Evolutionary conservation across 2,113 vertebrate genomes (phyloP).

Genomic region (Colaptes auratus): DNA sequence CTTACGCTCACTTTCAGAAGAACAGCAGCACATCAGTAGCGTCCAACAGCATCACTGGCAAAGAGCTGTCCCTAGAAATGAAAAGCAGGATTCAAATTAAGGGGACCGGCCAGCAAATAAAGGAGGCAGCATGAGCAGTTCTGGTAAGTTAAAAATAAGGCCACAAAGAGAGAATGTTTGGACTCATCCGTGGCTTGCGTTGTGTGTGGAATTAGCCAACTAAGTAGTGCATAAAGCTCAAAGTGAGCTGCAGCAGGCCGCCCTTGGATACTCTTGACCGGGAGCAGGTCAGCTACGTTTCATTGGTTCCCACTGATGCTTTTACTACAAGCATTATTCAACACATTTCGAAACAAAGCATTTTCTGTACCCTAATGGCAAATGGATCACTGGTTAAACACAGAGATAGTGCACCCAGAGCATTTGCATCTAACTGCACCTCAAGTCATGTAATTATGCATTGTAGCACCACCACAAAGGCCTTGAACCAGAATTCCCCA

Average conservation of each 20-base stretch:
- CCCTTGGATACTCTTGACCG: not conserved
- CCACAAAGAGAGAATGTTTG: not conserved
- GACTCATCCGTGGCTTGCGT: not conserved
- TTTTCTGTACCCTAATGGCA: constrained; percentile 50
- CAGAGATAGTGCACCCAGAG: constrained; percentile 23
- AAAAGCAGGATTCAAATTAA: constrained; percentile 32
- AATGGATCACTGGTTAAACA: constrained; percentile 62
- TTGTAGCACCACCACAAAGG: not conserved
- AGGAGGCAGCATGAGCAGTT: not conserved
- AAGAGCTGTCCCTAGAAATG: not conserved
- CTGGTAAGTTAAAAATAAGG: constrained; percentile 16
- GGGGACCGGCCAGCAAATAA: not conserved
- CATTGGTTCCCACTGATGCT: not conserved
- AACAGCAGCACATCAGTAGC: not conserved
- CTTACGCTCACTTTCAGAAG: not conserved
- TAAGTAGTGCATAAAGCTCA: not conserved
- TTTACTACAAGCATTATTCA: not conserved
- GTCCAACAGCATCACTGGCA: not conserved
- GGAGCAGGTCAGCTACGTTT: not conserved
- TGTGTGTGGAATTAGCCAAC: not conserved
- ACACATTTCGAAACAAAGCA: constrained; percentile 7
- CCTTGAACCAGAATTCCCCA: not conserved
- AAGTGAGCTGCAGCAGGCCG: not conserved
- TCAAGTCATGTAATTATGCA: constrained; percentile 13
- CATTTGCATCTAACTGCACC: constrained; percentile 50